phyloP scores from a whole-genome alignment of 92 coral and sea anemone species.

The Chrysogorgia sp. region DNA sequence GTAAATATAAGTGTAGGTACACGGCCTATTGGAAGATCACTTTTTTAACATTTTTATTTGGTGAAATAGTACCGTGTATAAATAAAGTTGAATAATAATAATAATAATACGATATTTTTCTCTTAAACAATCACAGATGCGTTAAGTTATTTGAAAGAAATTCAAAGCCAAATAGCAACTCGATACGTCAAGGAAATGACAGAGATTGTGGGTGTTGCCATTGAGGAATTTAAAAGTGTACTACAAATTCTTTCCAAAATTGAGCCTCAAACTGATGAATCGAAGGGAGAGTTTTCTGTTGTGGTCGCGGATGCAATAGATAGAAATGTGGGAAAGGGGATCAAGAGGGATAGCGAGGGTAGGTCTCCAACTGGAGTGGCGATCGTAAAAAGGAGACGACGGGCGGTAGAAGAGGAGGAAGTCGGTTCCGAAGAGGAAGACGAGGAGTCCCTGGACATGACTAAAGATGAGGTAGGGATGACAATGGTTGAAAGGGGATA shows the following conservation, averaged over 20 bases:
- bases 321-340: not conserved
- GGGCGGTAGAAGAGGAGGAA: constrained; percentile 21
- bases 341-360: not conserved
- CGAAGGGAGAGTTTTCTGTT: not conserved
- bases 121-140: too few species aligned
- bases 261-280: constrained; percentile 17
- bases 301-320: not conserved
- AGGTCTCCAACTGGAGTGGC: not conserved
- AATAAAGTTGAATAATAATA: too few species aligned
- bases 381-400: constrained; percentile 15
- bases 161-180: too few species aligned
- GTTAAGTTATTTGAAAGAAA: too few species aligned
- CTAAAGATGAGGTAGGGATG: constrained; percentile 4
- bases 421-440: not conserved
- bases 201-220: too few species aligned
- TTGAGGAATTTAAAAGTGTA: not conserved
- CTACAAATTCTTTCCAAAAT: not conserved
- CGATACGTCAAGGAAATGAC: too few species aligned
- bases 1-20: too few species aligned
- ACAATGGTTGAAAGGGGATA: not conserved
- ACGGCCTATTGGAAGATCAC: too few species aligned
- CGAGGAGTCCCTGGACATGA: not conserved
- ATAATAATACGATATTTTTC: too few species aligned
- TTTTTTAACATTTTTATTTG: too few species aligned
- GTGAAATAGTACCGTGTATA: too few species aligned